Percentiles rank a stretch among this genome's conserved stretches.
phyloP scores from a whole-genome alignment of 2,888 invertebrate species.

The Synanthedon formicaeformis region DNA sequence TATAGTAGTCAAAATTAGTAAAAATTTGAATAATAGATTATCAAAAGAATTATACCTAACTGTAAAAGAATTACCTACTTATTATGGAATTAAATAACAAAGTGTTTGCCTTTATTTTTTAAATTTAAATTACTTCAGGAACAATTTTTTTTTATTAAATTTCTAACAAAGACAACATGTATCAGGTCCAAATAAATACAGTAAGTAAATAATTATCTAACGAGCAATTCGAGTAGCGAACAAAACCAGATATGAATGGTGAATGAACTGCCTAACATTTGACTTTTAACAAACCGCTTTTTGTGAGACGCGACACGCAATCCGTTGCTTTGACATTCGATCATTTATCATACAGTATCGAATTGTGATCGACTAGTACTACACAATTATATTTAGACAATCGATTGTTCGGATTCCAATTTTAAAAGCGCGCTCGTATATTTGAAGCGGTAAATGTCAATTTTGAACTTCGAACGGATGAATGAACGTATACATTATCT shows the following conservation, averaged over 20 bases:
- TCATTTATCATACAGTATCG: conserved; percentile 53
- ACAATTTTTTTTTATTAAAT: too few relatives aligned
- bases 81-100: too few relatives aligned
- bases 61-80: too few relatives aligned
- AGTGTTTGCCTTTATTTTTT: too few relatives aligned
- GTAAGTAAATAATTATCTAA: background rate
- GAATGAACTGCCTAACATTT: conserved; percentile 37
- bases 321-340: conserved; percentile 29
- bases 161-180: too few relatives aligned
- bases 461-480: background rate
- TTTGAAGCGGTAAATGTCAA: background rate
- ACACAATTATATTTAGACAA: conserved; percentile 30
- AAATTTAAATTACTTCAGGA: too few relatives aligned
- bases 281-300: conserved; percentile 31
- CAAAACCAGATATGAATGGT: conserved; percentile 17
- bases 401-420: conserved; percentile 1
- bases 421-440: too few relatives aligned
- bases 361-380: conserved; percentile 45
- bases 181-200: background rate
- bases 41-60: too few relatives aligned
- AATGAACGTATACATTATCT: background rate
- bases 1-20: too few relatives aligned
- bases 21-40: too few relatives aligned
- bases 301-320: conserved; percentile 26
- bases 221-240: background rate